Base-by-base conservation (phyloP, 2,113 vertebrate species). In the Phyllostomus discolor region DNA sequence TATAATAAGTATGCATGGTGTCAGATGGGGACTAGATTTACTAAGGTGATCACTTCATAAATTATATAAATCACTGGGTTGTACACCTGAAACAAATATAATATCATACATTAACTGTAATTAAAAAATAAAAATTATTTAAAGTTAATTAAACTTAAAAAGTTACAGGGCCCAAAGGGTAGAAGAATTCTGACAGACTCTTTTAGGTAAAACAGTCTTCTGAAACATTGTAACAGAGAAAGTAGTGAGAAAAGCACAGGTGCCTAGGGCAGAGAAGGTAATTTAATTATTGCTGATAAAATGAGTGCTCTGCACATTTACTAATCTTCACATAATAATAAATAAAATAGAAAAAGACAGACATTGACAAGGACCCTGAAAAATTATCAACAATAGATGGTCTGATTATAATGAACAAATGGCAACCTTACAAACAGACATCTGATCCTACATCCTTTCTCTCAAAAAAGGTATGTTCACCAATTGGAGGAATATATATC, bases 331-430 rank as follows among this genome's bases (percentile, higher is more conserved):
- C 59, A 88, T 82, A 91, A 59, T 5, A 79, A 41, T 57, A 81
- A 69, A 59, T 78, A 66, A 88, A 88, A 96, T 1, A 83, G 73
- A 90, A 72, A 91, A 90, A 12, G 76, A 69, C 0, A 62, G 43
- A 20, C 19, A 46, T 38, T 46, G 59, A 76, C 22, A 48, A 59
- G 43, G 64, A 54, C 28, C 6, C 20, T 26, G 19, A 59, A 50
- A 88, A 90, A 22, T 82, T 67, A 88, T 33, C 67, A 67, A 66
- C 76, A 67, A 91, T 70, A 66, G 67, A 84, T 41, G 26, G 88
- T n/a, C 59, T 91, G 67, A 88, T 62, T 89, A 91, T 91, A 90
- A 86, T 2, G 22, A 96, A 94, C 59, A 79, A 91, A 82, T 80
- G 67, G 90, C 67, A 66, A 17, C 20, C 48, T 86, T 80, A 86